Evolutionary conservation across 1,140 invertebrate genomes (phyloP).

Genomic region (Meloidogyne floridensis): DNA sequence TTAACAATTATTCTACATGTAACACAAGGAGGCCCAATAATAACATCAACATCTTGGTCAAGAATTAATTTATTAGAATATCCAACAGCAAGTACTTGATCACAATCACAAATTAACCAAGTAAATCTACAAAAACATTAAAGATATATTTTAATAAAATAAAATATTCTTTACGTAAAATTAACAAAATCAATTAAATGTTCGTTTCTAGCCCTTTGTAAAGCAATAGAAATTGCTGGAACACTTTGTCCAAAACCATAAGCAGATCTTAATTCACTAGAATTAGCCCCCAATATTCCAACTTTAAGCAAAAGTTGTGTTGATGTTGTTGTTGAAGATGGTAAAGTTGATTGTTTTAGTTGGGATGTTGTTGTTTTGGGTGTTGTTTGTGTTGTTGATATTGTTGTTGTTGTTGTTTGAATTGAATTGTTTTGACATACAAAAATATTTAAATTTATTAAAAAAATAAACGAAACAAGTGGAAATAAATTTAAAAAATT

Average conservation of each 20-base stretch:
- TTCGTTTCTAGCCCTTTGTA: conserved; percentile 6
- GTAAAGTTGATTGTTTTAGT: neutral
- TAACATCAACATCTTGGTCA: conserved; percentile 46
- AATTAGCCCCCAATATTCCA: conserved; percentile 37
- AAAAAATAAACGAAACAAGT: too few species aligned
- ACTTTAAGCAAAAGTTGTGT: conserved; percentile 19
- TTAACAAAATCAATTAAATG: conserved; percentile 39
- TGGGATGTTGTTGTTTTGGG: neutral
- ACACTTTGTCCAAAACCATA: conserved; percentile 39
- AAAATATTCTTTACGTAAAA: conserved; percentile 21
- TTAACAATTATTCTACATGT: conserved; percentile 35
- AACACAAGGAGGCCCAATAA: conserved; percentile 49
- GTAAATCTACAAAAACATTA: conserved; percentile 30
- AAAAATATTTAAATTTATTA: too few species aligned
- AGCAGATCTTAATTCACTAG: conserved; percentile 9
- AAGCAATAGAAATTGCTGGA: conserved; percentile 35
- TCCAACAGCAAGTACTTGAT: conserved; percentile 37
- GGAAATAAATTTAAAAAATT: too few species aligned
- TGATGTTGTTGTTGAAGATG: too few species aligned
- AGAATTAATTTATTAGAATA: conserved; percentile 46
- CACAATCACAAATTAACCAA: conserved; percentile 49
- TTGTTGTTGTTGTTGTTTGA: neutral
- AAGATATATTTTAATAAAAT: conserved; percentile 2
- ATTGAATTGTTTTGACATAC: neutral
- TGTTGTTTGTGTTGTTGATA: neutral